Evolutionary conservation across 2,113 vertebrate species (phyloP).

Genomic region (Nerophis lumbriciformis): DNA sequence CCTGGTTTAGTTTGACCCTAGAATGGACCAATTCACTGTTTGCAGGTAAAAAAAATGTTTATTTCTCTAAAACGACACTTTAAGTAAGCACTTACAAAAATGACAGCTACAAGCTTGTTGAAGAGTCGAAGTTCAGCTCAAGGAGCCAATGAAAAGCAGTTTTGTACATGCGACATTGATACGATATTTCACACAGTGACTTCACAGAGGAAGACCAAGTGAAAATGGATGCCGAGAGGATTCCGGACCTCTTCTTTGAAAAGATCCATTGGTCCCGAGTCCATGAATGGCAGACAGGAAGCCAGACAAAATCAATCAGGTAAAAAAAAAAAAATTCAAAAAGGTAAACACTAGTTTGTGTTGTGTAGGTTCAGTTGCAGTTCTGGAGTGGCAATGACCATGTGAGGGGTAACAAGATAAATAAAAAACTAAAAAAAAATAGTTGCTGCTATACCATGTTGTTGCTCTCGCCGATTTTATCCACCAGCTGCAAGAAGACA

Average conservation of each 20-base stretch:
- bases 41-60: not conserved
- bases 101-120: slow-evolving; percentile 38
- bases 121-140: too few species aligned
- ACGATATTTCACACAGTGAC: not conserved
- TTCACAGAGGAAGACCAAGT: too few species aligned
- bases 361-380: slow-evolving; percentile 32
- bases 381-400: slow-evolving; percentile 27
- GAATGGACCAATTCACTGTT: not conserved
- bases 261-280: not conserved
- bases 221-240: too few species aligned
- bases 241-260: not conserved
- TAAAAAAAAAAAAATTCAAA: slow-evolving; percentile 21
- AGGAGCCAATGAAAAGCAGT: not conserved
- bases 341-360: slow-evolving; percentile 14
- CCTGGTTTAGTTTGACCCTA: not conserved
- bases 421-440: slow-evolving; percentile 11
- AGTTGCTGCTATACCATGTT: slow-evolving; percentile 87
- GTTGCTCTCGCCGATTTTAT: slow-evolving; percentile 96
- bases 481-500: slow-evolving; percentile 82
- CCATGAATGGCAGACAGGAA: slow-evolving; percentile 30
- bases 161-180: too few species aligned
- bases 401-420: slow-evolving; percentile 16
- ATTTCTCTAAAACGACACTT: slow-evolving; percentile 46
- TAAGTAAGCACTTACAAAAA: slow-evolving; percentile 64
- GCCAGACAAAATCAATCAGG: slow-evolving; percentile 15